phyloP scores from a whole-genome alignment of 2,113 vertebrate species.

The Gobiocypris rarus region DNA sequence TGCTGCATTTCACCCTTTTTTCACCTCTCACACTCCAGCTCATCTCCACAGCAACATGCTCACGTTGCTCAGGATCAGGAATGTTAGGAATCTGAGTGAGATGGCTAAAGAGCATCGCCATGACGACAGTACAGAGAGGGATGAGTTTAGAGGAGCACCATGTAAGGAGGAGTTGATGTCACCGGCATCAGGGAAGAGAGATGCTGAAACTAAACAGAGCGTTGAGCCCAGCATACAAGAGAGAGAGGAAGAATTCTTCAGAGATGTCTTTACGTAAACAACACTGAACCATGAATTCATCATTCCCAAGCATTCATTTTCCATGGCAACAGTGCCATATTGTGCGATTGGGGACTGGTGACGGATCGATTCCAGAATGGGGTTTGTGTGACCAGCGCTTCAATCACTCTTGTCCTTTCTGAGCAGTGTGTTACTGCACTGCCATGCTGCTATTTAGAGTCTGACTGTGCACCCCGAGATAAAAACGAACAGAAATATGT shows the following conservation, averaged over 20 bases:
- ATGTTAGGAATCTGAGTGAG: constrained; percentile 27
- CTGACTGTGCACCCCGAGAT: background rate
- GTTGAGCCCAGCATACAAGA: background rate
- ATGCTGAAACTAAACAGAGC: constrained; percentile 35
- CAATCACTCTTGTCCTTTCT: background rate
- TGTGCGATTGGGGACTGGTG: constrained; percentile 36
- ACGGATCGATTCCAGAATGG: constrained; percentile 35
- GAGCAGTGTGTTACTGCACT: background rate
- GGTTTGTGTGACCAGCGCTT: constrained; percentile 35
- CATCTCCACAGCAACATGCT: constrained; percentile 33
- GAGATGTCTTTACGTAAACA: constrained; percentile 34
- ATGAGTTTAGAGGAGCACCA: constrained; percentile 35
- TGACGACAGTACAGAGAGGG: constrained; percentile 33
- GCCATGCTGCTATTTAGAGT: constrained; percentile 5
- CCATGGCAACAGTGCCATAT: constrained; percentile 33
- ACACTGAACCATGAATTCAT: constrained; percentile 38
- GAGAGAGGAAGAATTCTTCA: constrained; percentile 13
- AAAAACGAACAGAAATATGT: background rate
- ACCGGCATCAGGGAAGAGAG: constrained; percentile 25
- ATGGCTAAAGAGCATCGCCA: constrained; percentile 39
- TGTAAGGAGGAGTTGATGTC: constrained; percentile 36
- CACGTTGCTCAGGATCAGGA: constrained; percentile 8
- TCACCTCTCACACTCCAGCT: constrained; percentile 15
- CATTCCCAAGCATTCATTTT: constrained; percentile 21
- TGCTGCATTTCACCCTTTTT: background rate